Base-by-base conservation (phyloP, 1,140 invertebrate genomes). In the Eumaeus atala region DNA sequence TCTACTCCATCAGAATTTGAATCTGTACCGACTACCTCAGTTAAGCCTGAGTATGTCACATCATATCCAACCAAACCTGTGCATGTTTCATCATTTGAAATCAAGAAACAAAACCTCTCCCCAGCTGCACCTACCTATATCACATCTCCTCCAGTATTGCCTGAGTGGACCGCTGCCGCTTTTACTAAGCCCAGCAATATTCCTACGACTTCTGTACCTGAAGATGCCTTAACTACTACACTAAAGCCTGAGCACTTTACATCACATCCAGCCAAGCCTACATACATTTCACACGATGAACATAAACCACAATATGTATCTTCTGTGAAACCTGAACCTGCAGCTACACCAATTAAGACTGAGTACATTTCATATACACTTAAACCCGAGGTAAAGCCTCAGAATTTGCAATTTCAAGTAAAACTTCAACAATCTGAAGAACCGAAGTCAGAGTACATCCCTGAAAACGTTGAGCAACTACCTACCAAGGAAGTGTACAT, bases 241-340 rank as follows among this genome's bases (percentile, higher is more conserved):
- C n/a, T n/a, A n/a, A 40, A 40, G 38, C 38, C 38, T 40, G 38
- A n/a, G n/a, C 38, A 40, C 12, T n/a, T 40, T 40, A 11, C 38
- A 1, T 16, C 16, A 8, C 16, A 40, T 14, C 12, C 38, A 40
- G 38, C 38, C 16, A 40, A 40, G 12, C 38, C 38, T 4, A 40
- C 38, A n/a, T n/a, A 14, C 38, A 40, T 40, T 40, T 7, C 38
- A 14, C 38, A 40, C 16, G 38, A 14, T 11, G 14, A 14, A 17
- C 9, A 44, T 44, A 44, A 14, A 44, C 38, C 12, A 40, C 40
- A 44, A 44, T 44, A 16, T 44, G 40, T 44, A 9, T 44, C 40
- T 44, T 9, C 40, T 9, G 40, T 17, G 40, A 44, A 44, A 44
- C 40, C 40, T 2, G 6, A 17, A 40, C 38, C n/a, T 14, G 12